Evolutionary conservation across 92 coral and sea anemone genomes (phyloP).

Genomic region (Isaurus tuberculatus): DNA sequence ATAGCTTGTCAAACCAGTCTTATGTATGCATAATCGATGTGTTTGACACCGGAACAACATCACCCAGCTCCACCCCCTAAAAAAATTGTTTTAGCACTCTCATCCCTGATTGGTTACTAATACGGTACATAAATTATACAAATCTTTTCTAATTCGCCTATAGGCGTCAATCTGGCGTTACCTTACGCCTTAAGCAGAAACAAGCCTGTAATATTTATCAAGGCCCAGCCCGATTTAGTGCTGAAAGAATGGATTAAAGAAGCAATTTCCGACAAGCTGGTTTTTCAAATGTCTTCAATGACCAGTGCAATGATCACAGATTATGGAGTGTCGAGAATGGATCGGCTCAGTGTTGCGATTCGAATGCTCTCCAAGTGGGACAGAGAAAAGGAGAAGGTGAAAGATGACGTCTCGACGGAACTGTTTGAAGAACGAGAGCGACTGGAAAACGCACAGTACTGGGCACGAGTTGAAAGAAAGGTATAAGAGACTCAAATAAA

Average conservation of each 20-base stretch:
- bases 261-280: slow-evolving; percentile 20
- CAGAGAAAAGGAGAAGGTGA: slow-evolving; percentile 6
- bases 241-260: slow-evolving; percentile 38
- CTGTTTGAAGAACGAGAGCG: slow-evolving; percentile 14
- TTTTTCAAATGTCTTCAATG: slow-evolving; percentile 33
- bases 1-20: no score
- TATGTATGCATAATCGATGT: no score
- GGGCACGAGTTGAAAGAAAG: slow-evolving; percentile 5
- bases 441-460: slow-evolving; percentile 32
- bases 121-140: not conserved
- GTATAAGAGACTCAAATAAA: no score
- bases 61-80: no score
- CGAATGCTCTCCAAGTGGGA: slow-evolving; percentile 40
- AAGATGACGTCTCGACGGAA: slow-evolving; percentile 32
- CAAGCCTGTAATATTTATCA: slow-evolving; percentile 42
- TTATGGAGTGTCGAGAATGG: slow-evolving; percentile 31
- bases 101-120: not conserved
- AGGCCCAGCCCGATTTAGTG: slow-evolving; percentile 40
- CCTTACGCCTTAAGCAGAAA: slow-evolving; percentile 44
- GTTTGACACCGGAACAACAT: no score
- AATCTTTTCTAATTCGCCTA: not conserved
- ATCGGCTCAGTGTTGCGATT: slow-evolving; percentile 33
- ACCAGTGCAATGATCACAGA: slow-evolving; percentile 33
- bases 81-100: no score
- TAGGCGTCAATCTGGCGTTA: slow-evolving; percentile 22